Percentiles rank a stretch among this genome's conserved stretches.
These are phyloP conservation scores for Platichthys flesus DNA, from an alignment of 2,113 vertebrate genomes.

Conservation along the genomic window DNA sequence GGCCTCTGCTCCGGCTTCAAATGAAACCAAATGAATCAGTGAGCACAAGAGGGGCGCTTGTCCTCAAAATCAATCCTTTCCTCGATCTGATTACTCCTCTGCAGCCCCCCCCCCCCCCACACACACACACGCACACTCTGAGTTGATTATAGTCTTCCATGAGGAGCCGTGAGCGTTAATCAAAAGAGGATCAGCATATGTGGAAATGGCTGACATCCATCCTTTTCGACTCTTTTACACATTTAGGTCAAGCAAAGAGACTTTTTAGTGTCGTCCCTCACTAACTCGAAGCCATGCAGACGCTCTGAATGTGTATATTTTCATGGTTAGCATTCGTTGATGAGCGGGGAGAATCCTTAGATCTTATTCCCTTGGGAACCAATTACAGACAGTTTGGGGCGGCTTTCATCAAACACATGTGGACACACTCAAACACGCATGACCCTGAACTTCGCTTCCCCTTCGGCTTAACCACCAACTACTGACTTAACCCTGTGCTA, in stretches of 20 bases:
- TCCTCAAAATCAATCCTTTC: conserved; percentile 51
- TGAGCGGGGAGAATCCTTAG: conserved; percentile 17
- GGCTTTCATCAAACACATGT: conserved; percentile 41
- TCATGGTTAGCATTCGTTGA: conserved; percentile 21
- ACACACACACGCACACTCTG: not conserved
- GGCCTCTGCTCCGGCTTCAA: not conserved
- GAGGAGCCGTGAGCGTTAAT: conserved; percentile 30
- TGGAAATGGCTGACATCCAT: conserved; percentile 25
- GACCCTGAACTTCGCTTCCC: conserved; percentile 23
- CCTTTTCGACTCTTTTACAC: conserved; percentile 16
- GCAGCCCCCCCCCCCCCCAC: conserved; percentile 6
- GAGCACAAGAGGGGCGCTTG: conserved; percentile 6
- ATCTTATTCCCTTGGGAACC: conserved; percentile 37
- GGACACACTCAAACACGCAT: conserved; percentile 21
- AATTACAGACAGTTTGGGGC: conserved; percentile 52
- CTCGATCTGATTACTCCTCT: conserved; percentile 45
- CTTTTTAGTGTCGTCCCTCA: not conserved
- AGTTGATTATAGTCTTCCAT: conserved; percentile 10
- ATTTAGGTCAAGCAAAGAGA: conserved; percentile 23
- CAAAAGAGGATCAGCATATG: conserved; percentile 30
- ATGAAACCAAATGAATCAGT: conserved; percentile 36
- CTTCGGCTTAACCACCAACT: conserved; percentile 14
- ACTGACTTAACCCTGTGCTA: conserved; percentile 13
- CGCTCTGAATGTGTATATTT: not conserved
- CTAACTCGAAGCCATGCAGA: not conserved